Conservation (phyloP, 2,888 invertebrate genomes). For the Eulithis prunata region DNA sequence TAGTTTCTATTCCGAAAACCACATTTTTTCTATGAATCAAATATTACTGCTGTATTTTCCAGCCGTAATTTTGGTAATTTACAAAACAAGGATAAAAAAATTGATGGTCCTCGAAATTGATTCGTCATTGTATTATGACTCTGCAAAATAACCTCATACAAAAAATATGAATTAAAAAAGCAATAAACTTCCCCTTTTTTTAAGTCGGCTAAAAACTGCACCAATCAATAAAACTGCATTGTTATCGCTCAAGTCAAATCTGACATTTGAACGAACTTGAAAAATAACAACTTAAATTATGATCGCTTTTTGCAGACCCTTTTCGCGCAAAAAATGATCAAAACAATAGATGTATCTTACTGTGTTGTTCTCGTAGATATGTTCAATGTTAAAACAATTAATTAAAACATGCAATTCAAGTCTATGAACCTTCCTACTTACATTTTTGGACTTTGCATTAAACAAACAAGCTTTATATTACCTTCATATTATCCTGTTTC, state of each 20-base stretch:
- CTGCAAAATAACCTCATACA: conserved; percentile 30
- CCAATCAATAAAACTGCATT: conserved; percentile 40
- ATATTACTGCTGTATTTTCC: too few species aligned
- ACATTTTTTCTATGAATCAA: too few species aligned
- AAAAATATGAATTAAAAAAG: conserved; percentile 32
- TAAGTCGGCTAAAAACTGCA: conserved; percentile 19
- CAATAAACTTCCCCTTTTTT: conserved; percentile 16
- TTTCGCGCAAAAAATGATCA: conserved; percentile 22
- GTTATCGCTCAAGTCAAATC: conserved; percentile 38
- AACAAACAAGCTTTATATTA: too few species aligned
- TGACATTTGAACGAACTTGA: conserved; percentile 43
- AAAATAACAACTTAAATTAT: conserved; percentile 17
- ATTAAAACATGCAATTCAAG: conserved; percentile 2
- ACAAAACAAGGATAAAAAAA: too few species aligned
- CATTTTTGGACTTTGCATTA: background rate
- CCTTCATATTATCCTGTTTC: too few species aligned
- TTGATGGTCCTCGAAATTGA: too few species aligned
- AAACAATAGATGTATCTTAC: conserved; percentile 18
- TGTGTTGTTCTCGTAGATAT: conserved; percentile 1
- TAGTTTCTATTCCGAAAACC: too few species aligned
- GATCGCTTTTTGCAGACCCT: conserved; percentile 20
- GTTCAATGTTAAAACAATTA: conserved; percentile 13
- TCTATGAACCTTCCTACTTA: background rate
- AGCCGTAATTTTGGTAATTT: too few species aligned
- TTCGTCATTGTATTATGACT: conserved; percentile 24